Evolutionary conservation across 2,113 vertebrate genomes (phyloP), one percentile per base, ranked within the genome.

Genomic region (Bos taurus): DNA sequence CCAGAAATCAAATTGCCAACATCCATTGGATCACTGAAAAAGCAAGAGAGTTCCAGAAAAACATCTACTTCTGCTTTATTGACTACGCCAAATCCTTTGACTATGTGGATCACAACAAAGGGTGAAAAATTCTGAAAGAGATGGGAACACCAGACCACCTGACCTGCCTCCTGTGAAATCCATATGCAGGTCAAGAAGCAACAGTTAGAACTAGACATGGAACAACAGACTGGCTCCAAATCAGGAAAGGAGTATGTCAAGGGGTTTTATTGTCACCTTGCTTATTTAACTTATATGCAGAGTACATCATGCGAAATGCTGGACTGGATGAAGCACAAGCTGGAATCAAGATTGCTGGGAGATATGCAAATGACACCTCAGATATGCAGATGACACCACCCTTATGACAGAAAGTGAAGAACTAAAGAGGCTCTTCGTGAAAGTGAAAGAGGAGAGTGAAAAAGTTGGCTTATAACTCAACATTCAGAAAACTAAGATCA

Each of bases 301-400:
- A 5, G 10, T 36, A 71, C 19, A 12, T 36, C n/a, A 71, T 3
- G 10, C 0, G 0, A 71, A 71, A 40, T 2, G 19, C 67, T 21
- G 19, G 64, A 11, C 67, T 71, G 67, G n/a, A 40, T 11, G 67
- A 71, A 40, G 19, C 67, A 36, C n/a, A 71, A 71, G 67, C 67
- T 71, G n/a, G n/a, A 40, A 12, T 23, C n/a, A 71, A 40, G 67
- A 71, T 71, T 71, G 2, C 17, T 36, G 17, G n/a, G n/a, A 71
- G n/a, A 36, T 21, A 71, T 36, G 19, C 19, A 19, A 71, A 71
- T 36, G 10, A 67, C 30, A 60, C 59, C 64, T 71, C 67, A 71
- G 67, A 71, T 23, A 71, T 23, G 19, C 19, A 71, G 67, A 71
- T 71, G 10, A 36, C 10, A 36, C 9, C 67, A 71, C 19, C 67